A percentile compares a stretch with the other conserved stretches of the same genome.
Evolutionary conservation across 2,797 vertebrate species (phyloP).

Genomic region (Psittacula echo): DNA sequence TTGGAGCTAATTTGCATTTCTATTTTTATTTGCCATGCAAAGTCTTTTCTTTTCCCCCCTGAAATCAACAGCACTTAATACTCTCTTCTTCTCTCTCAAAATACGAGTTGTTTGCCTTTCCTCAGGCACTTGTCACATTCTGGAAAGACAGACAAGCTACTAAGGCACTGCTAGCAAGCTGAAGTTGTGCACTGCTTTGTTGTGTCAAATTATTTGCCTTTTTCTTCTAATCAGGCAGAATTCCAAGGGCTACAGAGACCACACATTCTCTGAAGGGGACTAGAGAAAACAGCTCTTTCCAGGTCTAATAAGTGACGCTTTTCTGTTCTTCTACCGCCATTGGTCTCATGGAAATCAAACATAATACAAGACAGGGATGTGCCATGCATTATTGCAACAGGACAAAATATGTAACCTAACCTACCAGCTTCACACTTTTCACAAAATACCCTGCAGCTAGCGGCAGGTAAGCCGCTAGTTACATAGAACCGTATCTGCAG

Average conservation of each 20-base stretch:
- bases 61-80: constrained; percentile 27
- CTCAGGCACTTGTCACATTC: constrained; percentile 61
- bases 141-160: constrained; percentile 64
- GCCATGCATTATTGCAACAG: fast-evolving
- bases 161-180: constrained; percentile 56
- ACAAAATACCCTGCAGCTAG: neutral
- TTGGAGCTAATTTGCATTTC: constrained; percentile 65
- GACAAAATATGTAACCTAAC: neutral
- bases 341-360: neutral
- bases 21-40: constrained; percentile 51
- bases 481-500: neutral
- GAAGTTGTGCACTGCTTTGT: constrained; percentile 60
- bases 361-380: neutral
- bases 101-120: constrained; percentile 35
- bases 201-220: constrained; percentile 67
- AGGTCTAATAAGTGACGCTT: neutral
- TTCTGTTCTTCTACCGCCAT: neutral
- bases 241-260: constrained; percentile 12
- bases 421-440: neutral
- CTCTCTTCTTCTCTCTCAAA: constrained; percentile 13
- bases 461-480: neutral
- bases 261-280: neutral
- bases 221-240: constrained; percentile 54
- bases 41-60: fast-evolving
- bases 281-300: neutral